Evolutionary conservation across 2,888 invertebrate genomes (phyloP).

Genomic region (Apotomis turbidana): DNA sequence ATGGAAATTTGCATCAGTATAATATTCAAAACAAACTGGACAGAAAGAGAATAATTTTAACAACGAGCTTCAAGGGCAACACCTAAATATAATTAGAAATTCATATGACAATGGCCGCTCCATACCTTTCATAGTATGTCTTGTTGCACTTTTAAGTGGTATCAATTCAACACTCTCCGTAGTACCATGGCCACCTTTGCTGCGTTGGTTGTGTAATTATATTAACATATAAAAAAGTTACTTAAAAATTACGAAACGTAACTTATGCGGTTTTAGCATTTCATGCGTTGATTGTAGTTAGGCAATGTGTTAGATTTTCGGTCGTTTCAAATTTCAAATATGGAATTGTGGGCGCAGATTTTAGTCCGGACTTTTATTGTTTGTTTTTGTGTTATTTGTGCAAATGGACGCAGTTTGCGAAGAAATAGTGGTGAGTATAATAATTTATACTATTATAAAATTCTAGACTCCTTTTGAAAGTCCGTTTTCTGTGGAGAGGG

Average conservation of each 20-base stretch:
- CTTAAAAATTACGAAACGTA: background rate
- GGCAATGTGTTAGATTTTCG: constrained; percentile 22
- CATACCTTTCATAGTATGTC: constrained; percentile 56
- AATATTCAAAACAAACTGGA: background rate
- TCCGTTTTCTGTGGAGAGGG: no score
- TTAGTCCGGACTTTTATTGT: constrained; percentile 36
- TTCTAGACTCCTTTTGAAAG: no score
- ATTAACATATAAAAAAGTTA: constrained; percentile 13
- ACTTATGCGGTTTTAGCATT: background rate
- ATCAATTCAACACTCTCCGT: constrained; percentile 60
- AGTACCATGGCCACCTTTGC: constrained; percentile 59
- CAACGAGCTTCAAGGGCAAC: constrained; percentile 31
- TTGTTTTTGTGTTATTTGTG: constrained; percentile 41
- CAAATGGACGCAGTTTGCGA: constrained; percentile 43
- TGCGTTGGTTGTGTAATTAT: constrained; percentile 49
- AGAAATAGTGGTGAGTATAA: constrained; percentile 38
- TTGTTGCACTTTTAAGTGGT: constrained; percentile 71
- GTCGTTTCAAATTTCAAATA: constrained; percentile 26
- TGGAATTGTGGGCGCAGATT: constrained; percentile 41
- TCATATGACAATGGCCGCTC: constrained; percentile 55
- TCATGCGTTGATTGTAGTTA: background rate
- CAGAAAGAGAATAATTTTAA: background rate
- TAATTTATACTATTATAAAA: no score
- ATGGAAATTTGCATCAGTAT: background rate
- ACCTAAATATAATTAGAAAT: constrained; percentile 43